Percentiles rank a stretch among this genome's conserved stretches.
phyloP scores from a whole-genome alignment of 2,113 vertebrate species.

The Mola mola region DNA sequence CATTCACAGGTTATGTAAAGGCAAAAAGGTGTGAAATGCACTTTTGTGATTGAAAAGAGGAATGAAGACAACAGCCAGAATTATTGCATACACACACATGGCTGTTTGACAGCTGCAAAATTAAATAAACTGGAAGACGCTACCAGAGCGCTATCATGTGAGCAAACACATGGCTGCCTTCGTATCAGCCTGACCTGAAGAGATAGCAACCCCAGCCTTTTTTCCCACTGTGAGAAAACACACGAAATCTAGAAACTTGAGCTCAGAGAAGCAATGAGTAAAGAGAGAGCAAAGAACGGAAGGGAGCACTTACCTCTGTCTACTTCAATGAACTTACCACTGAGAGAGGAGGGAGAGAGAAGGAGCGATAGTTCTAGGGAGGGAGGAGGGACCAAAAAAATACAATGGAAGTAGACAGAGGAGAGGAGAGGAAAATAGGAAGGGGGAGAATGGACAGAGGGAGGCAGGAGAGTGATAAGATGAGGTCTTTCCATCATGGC shows the following conservation, averaged over 20 bases:
- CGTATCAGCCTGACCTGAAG: conserved; percentile 10
- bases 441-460: conserved; percentile 18
- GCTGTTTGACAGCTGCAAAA: conserved; percentile 19
- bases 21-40: too few relatives aligned
- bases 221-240: conserved; percentile 17
- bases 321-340: conserved; percentile 56
- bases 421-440: conserved; percentile 11
- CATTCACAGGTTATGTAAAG: conserved; percentile 5
- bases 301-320: conserved; percentile 71
- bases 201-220: conserved; percentile 14
- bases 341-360: conserved; percentile 19
- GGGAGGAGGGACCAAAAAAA: neutral
- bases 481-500: conserved; percentile 15
- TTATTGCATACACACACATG: neutral
- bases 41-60: too few relatives aligned
- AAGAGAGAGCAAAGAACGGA: conserved; percentile 18
- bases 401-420: neutral
- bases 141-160: neutral
- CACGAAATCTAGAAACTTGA: neutral
- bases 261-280: conserved; percentile 4
- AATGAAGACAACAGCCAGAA: neutral
- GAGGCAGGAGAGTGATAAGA: conserved; percentile 43
- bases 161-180: neutral
- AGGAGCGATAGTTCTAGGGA: neutral
- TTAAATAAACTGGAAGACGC: conserved; percentile 15